Conservation (phyloP, 2,888 invertebrate species). For the Leuctra nigra region DNA sequence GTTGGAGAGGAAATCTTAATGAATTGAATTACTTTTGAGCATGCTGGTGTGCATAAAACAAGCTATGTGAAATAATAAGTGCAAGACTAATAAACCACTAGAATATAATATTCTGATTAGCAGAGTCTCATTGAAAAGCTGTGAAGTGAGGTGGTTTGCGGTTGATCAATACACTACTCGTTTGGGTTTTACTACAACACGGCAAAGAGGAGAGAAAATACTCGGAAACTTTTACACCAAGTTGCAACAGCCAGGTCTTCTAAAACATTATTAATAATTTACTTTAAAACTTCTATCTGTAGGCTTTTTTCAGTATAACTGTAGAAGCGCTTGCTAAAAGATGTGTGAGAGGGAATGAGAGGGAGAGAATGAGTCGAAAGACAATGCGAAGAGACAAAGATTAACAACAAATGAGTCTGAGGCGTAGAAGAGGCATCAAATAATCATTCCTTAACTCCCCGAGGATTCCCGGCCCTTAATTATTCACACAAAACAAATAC, state of each 20-base stretch:
- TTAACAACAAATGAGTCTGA: slow-evolving; percentile 11
- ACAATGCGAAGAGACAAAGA: slow-evolving; percentile 14
- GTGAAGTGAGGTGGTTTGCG: no score
- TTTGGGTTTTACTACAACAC: no score
- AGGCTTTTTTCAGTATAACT: neutral
- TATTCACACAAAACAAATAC: slow-evolving; percentile 8
- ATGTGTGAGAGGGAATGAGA: no score
- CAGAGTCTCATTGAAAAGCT: no score
- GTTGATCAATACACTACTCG: no score
- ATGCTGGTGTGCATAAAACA: no score
- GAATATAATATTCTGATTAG: no score
- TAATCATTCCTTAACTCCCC: slow-evolving; percentile 7
- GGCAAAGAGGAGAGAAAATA: neutral
- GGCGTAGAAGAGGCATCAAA: slow-evolving; percentile 1
- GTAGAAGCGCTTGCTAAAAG: no score
- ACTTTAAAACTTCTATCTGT: slow-evolving; percentile 10
- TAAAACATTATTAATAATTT: slow-evolving; percentile 14
- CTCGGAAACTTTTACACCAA: neutral
- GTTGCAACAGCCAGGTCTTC: neutral
- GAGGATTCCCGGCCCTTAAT: neutral
- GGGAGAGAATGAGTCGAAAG: no score
- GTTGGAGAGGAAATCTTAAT: neutral
- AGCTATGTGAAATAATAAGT: slow-evolving; percentile 12
- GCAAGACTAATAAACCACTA: no score
- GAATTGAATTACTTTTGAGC: neutral